These are phyloP conservation scores for Hippocampus abdominalis DNA, from an alignment of 2,113 vertebrate species.

Conservation along the genomic window DNA sequence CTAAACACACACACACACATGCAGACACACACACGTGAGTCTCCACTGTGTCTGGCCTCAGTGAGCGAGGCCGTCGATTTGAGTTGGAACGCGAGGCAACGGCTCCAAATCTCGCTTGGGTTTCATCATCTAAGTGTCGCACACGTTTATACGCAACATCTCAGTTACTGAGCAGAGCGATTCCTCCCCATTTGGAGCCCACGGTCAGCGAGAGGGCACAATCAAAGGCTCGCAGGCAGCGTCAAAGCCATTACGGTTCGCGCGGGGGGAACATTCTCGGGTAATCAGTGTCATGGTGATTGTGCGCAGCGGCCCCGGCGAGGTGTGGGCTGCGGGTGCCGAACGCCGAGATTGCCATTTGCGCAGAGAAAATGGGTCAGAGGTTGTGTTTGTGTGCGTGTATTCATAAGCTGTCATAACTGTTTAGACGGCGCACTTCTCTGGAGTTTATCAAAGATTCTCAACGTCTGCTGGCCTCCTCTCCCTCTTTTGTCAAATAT, in stretches of 20 bases:
- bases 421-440: conserved; percentile 51
- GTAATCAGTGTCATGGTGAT: conserved; percentile 64
- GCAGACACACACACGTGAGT: conserved; percentile 17
- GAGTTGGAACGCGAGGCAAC: conserved; percentile 38
- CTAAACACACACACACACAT: conserved; percentile 10
- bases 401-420: conserved; percentile 58
- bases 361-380: conserved; percentile 47
- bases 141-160: conserved; percentile 51
- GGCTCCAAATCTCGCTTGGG: conserved; percentile 34
- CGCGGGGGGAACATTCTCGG: conserved; percentile 43
- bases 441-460: conserved; percentile 62
- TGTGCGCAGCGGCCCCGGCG: conserved; percentile 39
- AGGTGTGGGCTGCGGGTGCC: conserved; percentile 29
- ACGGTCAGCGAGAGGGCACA: conserved; percentile 47
- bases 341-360: conserved; percentile 27
- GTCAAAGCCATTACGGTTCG: conserved; percentile 49
- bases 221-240: conserved; percentile 52
- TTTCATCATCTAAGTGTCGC: conserved; percentile 54
- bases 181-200: conserved; percentile 29
- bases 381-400: conserved; percentile 34
- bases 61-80: conserved; percentile 36
- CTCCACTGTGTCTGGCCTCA: conserved; percentile 33
- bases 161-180: conserved; percentile 51
- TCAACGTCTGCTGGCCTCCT: conserved; percentile 45
- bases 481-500: conserved; percentile 48